Conservation (phyloP, 2,797 vertebrate genomes). For the Chanos chanos region DNA sequence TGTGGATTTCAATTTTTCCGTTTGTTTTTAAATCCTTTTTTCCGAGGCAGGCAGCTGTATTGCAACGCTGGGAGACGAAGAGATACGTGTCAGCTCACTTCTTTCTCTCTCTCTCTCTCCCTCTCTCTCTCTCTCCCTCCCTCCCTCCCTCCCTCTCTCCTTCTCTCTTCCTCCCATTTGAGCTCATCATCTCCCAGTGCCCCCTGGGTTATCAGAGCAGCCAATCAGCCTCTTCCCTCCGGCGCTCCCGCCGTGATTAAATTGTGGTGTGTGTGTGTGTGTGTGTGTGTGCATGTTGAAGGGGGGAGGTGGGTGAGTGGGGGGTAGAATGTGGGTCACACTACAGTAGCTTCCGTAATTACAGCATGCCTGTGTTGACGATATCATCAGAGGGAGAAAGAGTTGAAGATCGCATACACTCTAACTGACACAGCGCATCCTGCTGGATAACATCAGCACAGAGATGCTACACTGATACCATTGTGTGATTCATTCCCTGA, state of each 20-base stretch:
- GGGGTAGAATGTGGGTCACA: constrained; percentile 34
- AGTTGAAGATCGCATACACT: constrained; percentile 52
- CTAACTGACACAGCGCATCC: constrained; percentile 9
- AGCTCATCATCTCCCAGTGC: constrained; percentile 24
- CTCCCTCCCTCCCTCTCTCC: background rate
- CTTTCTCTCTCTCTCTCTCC: constrained; percentile 6
- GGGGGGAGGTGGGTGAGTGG: constrained; percentile 1
- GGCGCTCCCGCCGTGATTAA: constrained; percentile 36
- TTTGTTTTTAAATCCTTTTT: constrained; percentile 7
- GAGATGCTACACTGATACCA: constrained; percentile 8
- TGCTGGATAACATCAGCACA: constrained; percentile 22
- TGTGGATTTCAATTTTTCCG: constrained; percentile 8
- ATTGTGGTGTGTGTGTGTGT: constrained; percentile 30
- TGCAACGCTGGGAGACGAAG: too few species aligned
- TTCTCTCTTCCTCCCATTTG: background rate
- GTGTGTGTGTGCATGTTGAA: constrained; percentile 15
- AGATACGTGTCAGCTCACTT: background rate
- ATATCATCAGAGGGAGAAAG: constrained; percentile 50
- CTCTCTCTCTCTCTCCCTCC: constrained; percentile 11
- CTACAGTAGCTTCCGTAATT: constrained; percentile 38
- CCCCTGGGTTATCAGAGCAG: constrained; percentile 34
- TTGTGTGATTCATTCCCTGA: constrained; percentile 10
- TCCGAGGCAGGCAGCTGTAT: background rate
- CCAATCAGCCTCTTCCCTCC: constrained; percentile 33
- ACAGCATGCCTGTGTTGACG: constrained; percentile 49